These are phyloP conservation scores for Hemibagrus guttatus DNA, from an alignment of 2,797 vertebrate species.

Conservation along the genomic window DNA sequence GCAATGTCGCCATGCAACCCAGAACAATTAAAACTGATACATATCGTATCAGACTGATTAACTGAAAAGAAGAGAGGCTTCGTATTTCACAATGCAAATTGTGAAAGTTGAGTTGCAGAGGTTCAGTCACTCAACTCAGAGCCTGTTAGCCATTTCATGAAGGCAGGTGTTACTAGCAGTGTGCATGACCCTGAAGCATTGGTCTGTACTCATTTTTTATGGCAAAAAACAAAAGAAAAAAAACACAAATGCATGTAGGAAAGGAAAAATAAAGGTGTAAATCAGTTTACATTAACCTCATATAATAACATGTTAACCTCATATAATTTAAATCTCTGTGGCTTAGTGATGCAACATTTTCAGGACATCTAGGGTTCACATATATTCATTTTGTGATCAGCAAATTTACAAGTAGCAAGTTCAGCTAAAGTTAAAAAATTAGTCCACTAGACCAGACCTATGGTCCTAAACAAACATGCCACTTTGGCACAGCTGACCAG, in stretches of 20 bases:
- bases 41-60: background rate
- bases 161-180: background rate
- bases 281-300: background rate
- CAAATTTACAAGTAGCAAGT: too few species aligned
- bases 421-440: too few species aligned
- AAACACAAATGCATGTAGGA: background rate
- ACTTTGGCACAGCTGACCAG: background rate
- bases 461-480: background rate
- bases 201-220: background rate
- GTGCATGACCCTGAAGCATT: background rate
- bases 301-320: too few species aligned
- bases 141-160: background rate
- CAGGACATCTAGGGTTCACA: too few species aligned
- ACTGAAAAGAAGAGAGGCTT: background rate
- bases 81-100: background rate
- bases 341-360: too few species aligned
- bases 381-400: too few species aligned
- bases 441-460: too few species aligned
- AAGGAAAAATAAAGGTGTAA: background rate
- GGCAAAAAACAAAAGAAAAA: background rate
- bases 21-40: background rate
- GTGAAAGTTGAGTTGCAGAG: background rate
- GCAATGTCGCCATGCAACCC: background rate
- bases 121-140: background rate
- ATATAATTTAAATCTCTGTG: too few species aligned